Evolutionary conservation across 2,113 vertebrate species (phyloP), one percentile per base, ranked within the genome.

Genomic region (Microtus montanus): DNA sequence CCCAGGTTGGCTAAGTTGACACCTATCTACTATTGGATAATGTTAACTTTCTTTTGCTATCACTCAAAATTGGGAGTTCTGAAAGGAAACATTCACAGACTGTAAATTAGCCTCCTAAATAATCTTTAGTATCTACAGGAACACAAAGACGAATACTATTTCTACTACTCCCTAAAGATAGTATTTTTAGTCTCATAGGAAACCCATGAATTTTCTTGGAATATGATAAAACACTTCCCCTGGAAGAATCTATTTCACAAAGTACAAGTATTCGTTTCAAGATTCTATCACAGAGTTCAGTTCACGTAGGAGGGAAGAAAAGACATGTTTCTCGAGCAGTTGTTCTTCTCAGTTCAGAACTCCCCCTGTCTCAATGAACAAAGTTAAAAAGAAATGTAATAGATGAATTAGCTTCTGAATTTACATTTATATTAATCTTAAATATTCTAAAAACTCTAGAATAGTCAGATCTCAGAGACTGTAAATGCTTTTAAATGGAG

Each of bases 341-440:
- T 89, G 4, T 94, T 93, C 89, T 87, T 94, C 52, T 95, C 73
- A 84, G 41, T 89, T 86, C 33, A 66, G 19, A 87, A 93, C 93
- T 84, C 19, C 64, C 49, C 10, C 87, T 80, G 30, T 71, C 58
- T 35, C 33, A 12, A 83, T 66, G 41, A 66, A 90, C 64, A 94
- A 85, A 41, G 71, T 82, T 95, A 54, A 66, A 88, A 93, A 92
- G 38, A 94, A 75, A 71, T 38, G 13, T 86, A 47, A 33, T 11
- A 75, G 58, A 22, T 35, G 79, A 9, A 77, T 92, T 90, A 84
- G 30, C 33, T 93, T 70, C 85, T 85, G 20, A 92, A 91, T 92
- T 92, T 91, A 79, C 63, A 93, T 92, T 93, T 22, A 92, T 92
- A 96, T 96, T 95, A 83, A 79, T 89, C 33, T 94, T 94, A 94